Percentiles rank a stretch among this genome's conserved stretches.
These are phyloP conservation scores for Neuroscelio doddi DNA, from an alignment of 2,888 invertebrate genomes.

Conservation along the genomic window DNA sequence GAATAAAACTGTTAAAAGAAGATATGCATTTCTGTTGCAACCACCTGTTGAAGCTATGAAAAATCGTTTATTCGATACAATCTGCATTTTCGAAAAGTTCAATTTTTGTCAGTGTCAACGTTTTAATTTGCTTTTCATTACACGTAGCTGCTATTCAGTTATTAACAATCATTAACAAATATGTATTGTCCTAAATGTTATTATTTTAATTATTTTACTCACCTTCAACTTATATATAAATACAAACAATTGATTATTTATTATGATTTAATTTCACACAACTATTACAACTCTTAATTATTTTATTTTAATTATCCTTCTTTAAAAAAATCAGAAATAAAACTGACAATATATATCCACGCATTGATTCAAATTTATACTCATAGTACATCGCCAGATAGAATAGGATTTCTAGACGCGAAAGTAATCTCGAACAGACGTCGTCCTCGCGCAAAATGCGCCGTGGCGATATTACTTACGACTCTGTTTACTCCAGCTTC, in stretches of 20 bases:
- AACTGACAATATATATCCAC: constrained; percentile 32
- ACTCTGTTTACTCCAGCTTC: constrained; percentile 64
- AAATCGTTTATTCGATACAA: constrained; percentile 46
- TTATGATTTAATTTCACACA: too few species aligned
- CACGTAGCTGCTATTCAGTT: too few species aligned
- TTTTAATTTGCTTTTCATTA: constrained; percentile 17
- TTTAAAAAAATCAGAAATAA: constrained; percentile 43
- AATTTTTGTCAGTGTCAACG: constrained; percentile 21
- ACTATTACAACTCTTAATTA: too few species aligned
- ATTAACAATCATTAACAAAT: too few species aligned
- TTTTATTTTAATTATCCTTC: too few species aligned
- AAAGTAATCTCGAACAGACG: constrained; percentile 53
- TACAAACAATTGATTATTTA: too few species aligned
- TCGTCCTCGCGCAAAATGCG: constrained; percentile 52
- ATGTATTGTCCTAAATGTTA: too few species aligned
- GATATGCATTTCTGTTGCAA: constrained; percentile 46
- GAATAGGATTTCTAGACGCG: constrained; percentile 51
- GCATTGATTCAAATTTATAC: constrained; percentile 45
- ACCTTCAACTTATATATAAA: too few species aligned
- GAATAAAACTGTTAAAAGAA: too few species aligned
- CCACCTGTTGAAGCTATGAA: constrained; percentile 47
- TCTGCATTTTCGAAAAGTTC: constrained; percentile 29
- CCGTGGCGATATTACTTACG: constrained; percentile 61
- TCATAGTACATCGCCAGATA: constrained; percentile 38
- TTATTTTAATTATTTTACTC: too few species aligned